Evolutionary conservation across 2,113 vertebrate genomes (phyloP).

Genomic region (Amblyopsis rosae): DNA sequence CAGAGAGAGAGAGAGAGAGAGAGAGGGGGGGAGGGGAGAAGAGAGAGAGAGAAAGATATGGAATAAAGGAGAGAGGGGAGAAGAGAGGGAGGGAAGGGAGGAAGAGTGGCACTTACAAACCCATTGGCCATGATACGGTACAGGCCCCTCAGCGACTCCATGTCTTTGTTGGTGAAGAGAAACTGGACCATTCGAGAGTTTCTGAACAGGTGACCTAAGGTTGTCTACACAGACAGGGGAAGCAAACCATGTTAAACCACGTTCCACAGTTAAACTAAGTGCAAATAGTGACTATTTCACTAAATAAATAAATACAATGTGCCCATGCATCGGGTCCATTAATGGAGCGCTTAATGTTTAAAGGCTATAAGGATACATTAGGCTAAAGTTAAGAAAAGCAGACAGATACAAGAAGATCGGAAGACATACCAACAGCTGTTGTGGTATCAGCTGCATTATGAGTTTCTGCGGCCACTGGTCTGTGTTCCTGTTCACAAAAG

Average conservation of each 20-base stretch:
- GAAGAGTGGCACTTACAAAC: constrained; percentile 79
- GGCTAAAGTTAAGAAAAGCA: too few relatives aligned
- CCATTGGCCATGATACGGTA: constrained; percentile 93
- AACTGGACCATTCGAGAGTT: constrained; percentile 96
- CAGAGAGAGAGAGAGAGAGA: not conserved
- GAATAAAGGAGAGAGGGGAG: not conserved
- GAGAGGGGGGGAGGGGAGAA: not conserved
- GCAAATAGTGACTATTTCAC: too few relatives aligned
- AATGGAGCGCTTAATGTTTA: too few relatives aligned
- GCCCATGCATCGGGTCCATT: too few relatives aligned
- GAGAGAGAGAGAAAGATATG: not conserved
- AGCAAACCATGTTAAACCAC: not conserved
- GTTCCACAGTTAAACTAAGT: too few relatives aligned
- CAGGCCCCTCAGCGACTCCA: constrained; percentile 90
- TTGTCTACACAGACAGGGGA: constrained; percentile 72
- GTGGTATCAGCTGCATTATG: constrained; percentile 94
- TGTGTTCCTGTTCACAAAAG: constrained; percentile 77
- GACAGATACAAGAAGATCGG: too few relatives aligned
- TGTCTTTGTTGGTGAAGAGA: constrained; percentile 91
- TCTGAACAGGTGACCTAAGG: constrained; percentile 88
- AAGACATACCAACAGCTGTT: constrained; percentile 82
- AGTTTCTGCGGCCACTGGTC: constrained; percentile 95
- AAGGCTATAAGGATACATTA: too few relatives aligned
- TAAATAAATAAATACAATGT: too few relatives aligned
- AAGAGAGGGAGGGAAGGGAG: not conserved